Evolutionary conservation across 1,140 invertebrate species (phyloP), one percentile per base, ranked within the genome.

Genomic region (Drosophila paulistorum): DNA sequence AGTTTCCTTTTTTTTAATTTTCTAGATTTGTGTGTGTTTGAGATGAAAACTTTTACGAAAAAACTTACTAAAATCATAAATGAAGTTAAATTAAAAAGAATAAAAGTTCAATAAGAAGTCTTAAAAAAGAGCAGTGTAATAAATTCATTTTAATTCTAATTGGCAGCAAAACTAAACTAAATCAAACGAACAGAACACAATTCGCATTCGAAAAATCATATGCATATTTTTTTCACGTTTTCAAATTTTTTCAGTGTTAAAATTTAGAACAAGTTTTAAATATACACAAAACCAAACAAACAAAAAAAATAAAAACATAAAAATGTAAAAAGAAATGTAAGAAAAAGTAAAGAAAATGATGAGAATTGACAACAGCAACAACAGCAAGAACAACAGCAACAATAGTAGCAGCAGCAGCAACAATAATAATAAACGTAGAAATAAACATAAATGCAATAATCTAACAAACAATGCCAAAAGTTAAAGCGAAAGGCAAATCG

Each of bases 381-480:
- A 3, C 45, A 23, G 2, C 45, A 48, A 9, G 14, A 23, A 7
- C 45, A 51, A 4, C 45, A 51, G 6, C 5, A 37, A 13, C 33
- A 11, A 37, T 14, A 37, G 7, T 14, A 37, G n/a, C n/a, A 57
- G 4, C 26, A 59, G 9, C 26, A 17, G 3, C 55, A 58, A 20
- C 33, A 59, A 59, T 30, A 76, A 75, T 35, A 66, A 65, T 58
- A 75, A 65, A 9, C 35, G 10, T 59, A 45, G 23, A 65, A 14
- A 74, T 20, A 55, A 65, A 20, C 45, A 10, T 51, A 51, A 51
- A 23, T 23, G 45, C 23, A 45, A 45, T 41, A 73, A 66, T 58
- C 81, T 66, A 74, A 73, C 59, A 71, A 67, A 84, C 61, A 71
- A 84, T 84, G 81, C 71, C 78, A 65, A 77, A 74, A 68, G 69